Conservation (phyloP, 1,140 invertebrate genomes). For the Neotoxoptera formosana region DNA sequence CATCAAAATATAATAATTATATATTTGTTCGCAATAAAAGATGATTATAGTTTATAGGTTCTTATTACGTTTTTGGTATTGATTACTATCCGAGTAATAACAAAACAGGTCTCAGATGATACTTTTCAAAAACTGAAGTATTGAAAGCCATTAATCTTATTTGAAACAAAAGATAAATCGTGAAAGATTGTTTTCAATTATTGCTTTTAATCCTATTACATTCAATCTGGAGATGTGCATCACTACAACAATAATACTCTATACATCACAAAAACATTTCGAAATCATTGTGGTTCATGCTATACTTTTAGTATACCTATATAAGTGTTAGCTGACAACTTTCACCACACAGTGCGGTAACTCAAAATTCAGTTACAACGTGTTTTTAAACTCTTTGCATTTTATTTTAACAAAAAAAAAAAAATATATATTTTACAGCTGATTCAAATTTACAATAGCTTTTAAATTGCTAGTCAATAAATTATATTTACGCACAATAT, state of each 20-base stretch:
- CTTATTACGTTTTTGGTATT: background rate
- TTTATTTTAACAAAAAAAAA: too few species aligned
- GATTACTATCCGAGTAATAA: slow-evolving; percentile 17
- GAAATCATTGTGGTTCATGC: background rate
- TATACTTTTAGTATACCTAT: background rate
- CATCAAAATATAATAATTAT: background rate
- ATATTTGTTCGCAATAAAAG: background rate
- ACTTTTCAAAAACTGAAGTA: background rate
- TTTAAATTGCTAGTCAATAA: background rate
- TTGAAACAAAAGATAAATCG: background rate
- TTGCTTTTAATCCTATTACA: slow-evolving; percentile 1
- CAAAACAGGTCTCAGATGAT: background rate
- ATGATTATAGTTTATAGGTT: background rate
- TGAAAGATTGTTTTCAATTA: slow-evolving; percentile 14
- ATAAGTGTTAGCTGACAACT: background rate
- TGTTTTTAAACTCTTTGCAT: background rate
- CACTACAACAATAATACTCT: background rate
- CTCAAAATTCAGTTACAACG: background rate
- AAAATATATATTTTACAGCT: too few species aligned
- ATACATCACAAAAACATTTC: background rate
- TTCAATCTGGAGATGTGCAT: background rate
- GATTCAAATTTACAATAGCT: too few species aligned
- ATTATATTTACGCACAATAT: background rate
- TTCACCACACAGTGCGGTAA: background rate
- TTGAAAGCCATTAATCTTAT: background rate